These are phyloP conservation scores for Brachionus rotundiformis DNA, from an alignment of 1,140 invertebrate genomes.

Conservation along the genomic window DNA sequence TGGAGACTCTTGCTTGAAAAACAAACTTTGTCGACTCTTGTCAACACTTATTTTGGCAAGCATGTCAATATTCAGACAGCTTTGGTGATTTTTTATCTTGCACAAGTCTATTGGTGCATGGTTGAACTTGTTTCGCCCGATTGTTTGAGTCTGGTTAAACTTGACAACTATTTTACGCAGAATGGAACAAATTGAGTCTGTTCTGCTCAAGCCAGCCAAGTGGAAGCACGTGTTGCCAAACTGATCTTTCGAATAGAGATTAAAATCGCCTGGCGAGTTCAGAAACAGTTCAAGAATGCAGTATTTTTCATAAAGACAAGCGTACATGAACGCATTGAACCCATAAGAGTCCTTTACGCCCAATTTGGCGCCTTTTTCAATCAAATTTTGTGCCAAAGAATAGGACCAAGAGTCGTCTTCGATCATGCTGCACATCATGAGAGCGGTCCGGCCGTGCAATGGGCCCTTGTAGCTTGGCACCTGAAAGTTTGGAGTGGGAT, in stretches of 20 bases:
- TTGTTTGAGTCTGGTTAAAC: slow-evolving; percentile 17
- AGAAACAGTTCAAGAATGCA: slow-evolving; percentile 56
- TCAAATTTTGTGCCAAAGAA: slow-evolving; percentile 56
- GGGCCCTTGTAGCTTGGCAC: background rate
- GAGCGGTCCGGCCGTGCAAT: slow-evolving; percentile 55
- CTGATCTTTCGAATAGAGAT: background rate
- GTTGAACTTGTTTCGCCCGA: background rate
- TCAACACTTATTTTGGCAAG: background rate
- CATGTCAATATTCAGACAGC: background rate
- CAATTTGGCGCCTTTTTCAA: slow-evolving; percentile 58
- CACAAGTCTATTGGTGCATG: slow-evolving; percentile 28
- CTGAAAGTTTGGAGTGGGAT: background rate
- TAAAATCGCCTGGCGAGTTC: slow-evolving; percentile 53
- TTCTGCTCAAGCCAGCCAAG: background rate
- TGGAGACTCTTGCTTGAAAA: background rate
- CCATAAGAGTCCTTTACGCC: slow-evolving; percentile 56
- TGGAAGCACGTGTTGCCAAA: slow-evolving; percentile 50
- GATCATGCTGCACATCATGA: slow-evolving; percentile 58
- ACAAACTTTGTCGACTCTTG: background rate
- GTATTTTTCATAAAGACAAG: slow-evolving; percentile 57
- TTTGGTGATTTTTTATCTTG: background rate
- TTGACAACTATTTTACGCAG: background rate
- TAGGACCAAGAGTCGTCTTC: slow-evolving; percentile 57
- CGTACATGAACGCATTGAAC: slow-evolving; percentile 59
- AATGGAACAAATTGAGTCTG: background rate